Conservation (phyloP, 1,140 invertebrate species). For the Heliconius nattereri region DNA sequence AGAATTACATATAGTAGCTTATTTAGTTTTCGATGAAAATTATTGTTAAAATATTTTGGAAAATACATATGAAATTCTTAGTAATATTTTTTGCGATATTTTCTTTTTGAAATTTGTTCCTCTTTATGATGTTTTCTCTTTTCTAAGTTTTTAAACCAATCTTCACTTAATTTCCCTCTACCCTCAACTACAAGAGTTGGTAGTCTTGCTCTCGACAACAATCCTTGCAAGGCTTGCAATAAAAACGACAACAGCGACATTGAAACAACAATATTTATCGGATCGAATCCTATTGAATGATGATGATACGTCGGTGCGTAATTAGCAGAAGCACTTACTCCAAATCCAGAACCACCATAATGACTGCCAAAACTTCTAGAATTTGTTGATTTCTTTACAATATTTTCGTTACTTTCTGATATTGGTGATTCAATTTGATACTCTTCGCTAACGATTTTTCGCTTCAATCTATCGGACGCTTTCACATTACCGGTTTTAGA, state of each 20-base stretch:
- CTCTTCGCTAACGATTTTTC: constrained; percentile 38
- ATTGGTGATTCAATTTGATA: constrained; percentile 62
- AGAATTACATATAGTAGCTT: no score
- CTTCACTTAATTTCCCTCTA: constrained; percentile 61
- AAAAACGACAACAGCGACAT: constrained; percentile 76
- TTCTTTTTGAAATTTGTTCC: constrained; percentile 1
- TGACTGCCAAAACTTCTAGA: constrained; percentile 62
- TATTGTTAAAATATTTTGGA: no score
- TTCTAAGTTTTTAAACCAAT: constrained; percentile 55
- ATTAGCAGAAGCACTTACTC: constrained; percentile 53
- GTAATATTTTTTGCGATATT: constrained; percentile 12
- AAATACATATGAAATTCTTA: not conserved
- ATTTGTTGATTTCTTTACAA: constrained; percentile 36
- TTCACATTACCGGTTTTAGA: constrained; percentile 43
- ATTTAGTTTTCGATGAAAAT: no score
- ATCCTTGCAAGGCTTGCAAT: constrained; percentile 73
- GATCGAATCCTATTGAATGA: constrained; percentile 78
- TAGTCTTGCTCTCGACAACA: constrained; percentile 62
- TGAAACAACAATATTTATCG: constrained; percentile 78
- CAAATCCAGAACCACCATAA: constrained; percentile 60
- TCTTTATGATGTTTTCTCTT: constrained; percentile 32
- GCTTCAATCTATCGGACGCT: constrained; percentile 31
- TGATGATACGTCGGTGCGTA: constrained; percentile 71
- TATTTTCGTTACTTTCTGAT: constrained; percentile 40
- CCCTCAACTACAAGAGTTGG: constrained; percentile 68